A percentile compares a stretch with the other conserved stretches of the same genome.
Evolutionary conservation across 2,113 vertebrate genomes (phyloP).

Genomic region (Oreotrochilus melanogaster): DNA sequence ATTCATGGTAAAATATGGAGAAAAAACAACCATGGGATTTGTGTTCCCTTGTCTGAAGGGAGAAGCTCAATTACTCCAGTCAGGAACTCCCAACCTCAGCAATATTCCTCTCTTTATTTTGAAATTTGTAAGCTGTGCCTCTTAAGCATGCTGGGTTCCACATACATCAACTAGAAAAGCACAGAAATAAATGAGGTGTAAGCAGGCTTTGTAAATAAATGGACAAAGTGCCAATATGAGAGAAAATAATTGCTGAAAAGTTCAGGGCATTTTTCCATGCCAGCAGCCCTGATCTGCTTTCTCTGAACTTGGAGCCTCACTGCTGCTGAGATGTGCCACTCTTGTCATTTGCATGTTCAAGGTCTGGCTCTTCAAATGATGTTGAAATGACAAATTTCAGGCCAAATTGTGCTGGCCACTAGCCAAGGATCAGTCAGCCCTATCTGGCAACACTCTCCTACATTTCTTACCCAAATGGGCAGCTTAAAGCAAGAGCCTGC

Average conservation of each 20-base stretch:
- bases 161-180: not conserved
- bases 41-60: not conserved
- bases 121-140: not conserved
- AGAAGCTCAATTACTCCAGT: not conserved
- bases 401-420: not conserved
- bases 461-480: not conserved
- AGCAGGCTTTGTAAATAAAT: not conserved
- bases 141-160: not conserved
- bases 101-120: not conserved
- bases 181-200: not conserved
- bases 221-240: not conserved
- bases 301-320: rapidly evolving
- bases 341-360: not conserved
- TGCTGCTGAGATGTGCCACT: not conserved
- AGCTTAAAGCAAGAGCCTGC: not conserved
- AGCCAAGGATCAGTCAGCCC: not conserved
- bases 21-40: not conserved
- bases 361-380: conserved; percentile 4
- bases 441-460: not conserved
- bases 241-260: not conserved
- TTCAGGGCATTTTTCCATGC: not conserved
- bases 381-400: conserved; percentile 22
- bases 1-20: not conserved
- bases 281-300: not conserved
- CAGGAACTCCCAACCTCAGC: not conserved